Evolutionary conservation across 2,888 invertebrate genomes (phyloP).

Genomic region (Ditula angustiorana): DNA sequence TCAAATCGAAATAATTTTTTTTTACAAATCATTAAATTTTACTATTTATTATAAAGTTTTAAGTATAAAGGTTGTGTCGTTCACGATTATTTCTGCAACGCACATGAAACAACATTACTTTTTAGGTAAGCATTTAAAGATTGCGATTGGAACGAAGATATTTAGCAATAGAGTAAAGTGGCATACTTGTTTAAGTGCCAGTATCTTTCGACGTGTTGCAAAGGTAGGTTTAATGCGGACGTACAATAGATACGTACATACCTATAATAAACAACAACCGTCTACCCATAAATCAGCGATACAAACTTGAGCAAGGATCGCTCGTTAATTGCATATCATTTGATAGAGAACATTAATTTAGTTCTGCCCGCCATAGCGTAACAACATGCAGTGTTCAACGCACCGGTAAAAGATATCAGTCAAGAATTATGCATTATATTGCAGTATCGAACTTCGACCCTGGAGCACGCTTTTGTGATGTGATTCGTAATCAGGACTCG

Average conservation of each 20-base stretch:
- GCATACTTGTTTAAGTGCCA: constrained; percentile 14
- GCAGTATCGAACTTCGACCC: constrained; percentile 11
- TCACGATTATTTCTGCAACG: background rate
- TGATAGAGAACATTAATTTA: constrained; percentile 30
- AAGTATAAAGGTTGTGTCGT: background rate
- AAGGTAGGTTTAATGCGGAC: constrained; percentile 28
- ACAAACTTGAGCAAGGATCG: constrained; percentile 48
- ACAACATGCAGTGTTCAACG: constrained; percentile 14
- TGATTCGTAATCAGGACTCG: constrained; percentile 27
- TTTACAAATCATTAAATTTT: background rate
- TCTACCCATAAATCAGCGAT: constrained; percentile 46
- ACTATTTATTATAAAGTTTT: too few relatives aligned
- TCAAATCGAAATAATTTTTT: background rate
- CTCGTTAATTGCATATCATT: constrained; percentile 43
- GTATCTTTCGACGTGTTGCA: constrained; percentile 34
- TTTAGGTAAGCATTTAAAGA: constrained; percentile 31
- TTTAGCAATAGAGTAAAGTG: constrained; percentile 38
- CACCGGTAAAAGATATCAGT: constrained; percentile 15
- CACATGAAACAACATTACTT: constrained; percentile 6
- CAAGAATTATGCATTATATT: constrained; percentile 9
- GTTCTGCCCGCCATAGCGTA: constrained; percentile 7
- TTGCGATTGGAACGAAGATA: constrained; percentile 24
- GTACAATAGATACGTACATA: constrained; percentile 32
- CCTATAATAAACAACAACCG: constrained; percentile 25
- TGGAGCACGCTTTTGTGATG: constrained; percentile 19